These are phyloP conservation scores for Pogonomyrmex barbatus DNA, from an alignment of 1,140 invertebrate genomes.

Conservation along the genomic window DNA sequence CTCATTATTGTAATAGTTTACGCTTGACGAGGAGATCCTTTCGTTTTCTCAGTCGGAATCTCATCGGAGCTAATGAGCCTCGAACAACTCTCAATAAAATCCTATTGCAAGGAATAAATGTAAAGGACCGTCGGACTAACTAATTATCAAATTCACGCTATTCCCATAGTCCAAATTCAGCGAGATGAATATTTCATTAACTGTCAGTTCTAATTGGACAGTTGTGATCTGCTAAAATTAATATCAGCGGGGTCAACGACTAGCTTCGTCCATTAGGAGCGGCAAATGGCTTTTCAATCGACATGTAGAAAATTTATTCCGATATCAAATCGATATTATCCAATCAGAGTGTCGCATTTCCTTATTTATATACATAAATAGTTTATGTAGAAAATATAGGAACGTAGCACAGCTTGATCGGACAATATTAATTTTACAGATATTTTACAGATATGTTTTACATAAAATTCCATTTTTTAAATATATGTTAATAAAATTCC, in stretches of 20 bases:
- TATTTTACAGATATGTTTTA: too few relatives aligned
- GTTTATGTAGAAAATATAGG: not conserved
- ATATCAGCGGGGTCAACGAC: slow-evolving; percentile 18
- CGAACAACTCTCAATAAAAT: not conserved
- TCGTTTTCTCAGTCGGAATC: not conserved
- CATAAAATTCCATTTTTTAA: too few relatives aligned
- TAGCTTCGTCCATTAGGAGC: not conserved
- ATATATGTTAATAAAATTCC: too few relatives aligned
- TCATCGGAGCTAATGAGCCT: not conserved
- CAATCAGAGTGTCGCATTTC: not conserved
- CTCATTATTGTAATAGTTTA: not conserved
- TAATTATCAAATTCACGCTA: slow-evolving; percentile 4
- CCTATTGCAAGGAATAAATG: not conserved
- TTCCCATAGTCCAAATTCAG: not conserved
- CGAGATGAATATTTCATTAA: slow-evolving; percentile 25
- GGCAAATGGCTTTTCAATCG: not conserved
- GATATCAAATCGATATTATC: not conserved
- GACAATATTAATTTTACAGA: not conserved
- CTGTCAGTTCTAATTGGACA: slow-evolving; percentile 6
- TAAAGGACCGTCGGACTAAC: not conserved
- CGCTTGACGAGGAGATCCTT: not conserved
- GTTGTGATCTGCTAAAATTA: slow-evolving; percentile 32
- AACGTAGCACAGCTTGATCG: not conserved
- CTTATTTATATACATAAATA: not conserved
- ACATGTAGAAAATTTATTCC: not conserved